Base-by-base conservation (phyloP, 2,888 invertebrate genomes). In the Coelinius sp. region DNA sequence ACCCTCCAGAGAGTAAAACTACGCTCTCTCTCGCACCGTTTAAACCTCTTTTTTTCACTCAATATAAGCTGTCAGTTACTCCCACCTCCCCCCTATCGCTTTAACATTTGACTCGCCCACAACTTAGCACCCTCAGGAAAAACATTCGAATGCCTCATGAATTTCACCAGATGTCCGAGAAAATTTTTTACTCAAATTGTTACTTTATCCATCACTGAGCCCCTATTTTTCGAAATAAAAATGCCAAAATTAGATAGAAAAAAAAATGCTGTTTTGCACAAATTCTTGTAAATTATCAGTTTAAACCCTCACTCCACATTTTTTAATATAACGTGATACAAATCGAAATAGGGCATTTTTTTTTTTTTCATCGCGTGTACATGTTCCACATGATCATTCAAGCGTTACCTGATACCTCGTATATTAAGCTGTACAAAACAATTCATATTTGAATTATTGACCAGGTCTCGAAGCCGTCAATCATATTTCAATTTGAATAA, bases 1-100 rank as follows among this genome's bases (percentile, higher is more conserved):
- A 79, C 72, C 59, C 68, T 24, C 64, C 41, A 38, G 49, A 62
- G 52, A 70, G 44, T 68, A 52, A 35, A 49, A 69, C 44, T 49
- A 49, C n/a, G 46, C 46, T 20, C 46, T 59, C 65, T 35, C 44
- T 59, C 65, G 25, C 44, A n/a, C 17, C 7, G 38, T 56, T 64
- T 38, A 66, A 46, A 41, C 27, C 65, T 31, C 5, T 31, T 59
- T 59, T 31, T 59, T 59, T 31, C n/a, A 1, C 27, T 31, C 31
- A n/a, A 4, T 17, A 17, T 17, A 17, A 46, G n/a, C 46, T 46
- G 46, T 46, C 14, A 14, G 46, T n/a, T 46, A 2, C 46, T 20
- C 46, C 46, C 46, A 20, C 8, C 41, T 2, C 1, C 41, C n/a
- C 1, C 41, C 6, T 12, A 31, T 41, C 1, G n/a, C n/a, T n/a